phyloP scores from a whole-genome alignment of 2,888 invertebrate genomes.

The Antitype chi region DNA sequence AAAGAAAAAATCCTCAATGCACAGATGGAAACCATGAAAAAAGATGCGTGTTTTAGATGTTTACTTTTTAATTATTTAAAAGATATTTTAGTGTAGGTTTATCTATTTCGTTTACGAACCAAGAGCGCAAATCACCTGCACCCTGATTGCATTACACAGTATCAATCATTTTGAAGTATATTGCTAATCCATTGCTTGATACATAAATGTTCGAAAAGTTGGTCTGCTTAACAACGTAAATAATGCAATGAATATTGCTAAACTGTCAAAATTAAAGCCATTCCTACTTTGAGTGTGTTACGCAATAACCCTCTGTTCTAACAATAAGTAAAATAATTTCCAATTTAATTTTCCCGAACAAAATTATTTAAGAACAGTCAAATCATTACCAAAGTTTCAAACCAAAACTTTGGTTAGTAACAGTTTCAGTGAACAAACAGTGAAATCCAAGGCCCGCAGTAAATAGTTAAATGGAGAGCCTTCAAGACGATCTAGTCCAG shows the following conservation, averaged over 20 bases:
- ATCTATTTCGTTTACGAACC: neutral
- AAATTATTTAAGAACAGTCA: neutral
- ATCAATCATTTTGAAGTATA: no score
- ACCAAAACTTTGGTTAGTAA: slow-evolving; percentile 15
- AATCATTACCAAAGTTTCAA: neutral
- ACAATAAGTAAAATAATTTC: neutral
- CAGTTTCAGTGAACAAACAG: slow-evolving; percentile 22
- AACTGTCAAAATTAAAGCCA: no score
- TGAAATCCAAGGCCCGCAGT: slow-evolving; percentile 54
- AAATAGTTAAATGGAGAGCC: slow-evolving; percentile 75
- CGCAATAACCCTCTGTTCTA: neutral
- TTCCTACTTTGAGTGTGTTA: no score
- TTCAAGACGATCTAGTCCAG: slow-evolving; percentile 63
- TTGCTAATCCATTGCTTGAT: no score
- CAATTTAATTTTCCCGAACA: neutral
- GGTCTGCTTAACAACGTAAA: no score
- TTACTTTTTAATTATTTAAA: neutral
- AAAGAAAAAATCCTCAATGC: no score
- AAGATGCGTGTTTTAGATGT: no score
- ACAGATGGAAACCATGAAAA: no score
- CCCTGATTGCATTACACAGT: no score
- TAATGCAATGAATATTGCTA: no score
- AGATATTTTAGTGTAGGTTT: neutral
- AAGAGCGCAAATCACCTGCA: neutral
- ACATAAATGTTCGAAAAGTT: no score